Evolutionary conservation across 1,140 invertebrate genomes (phyloP).

Genomic region (Elysia chlorotica): DNA sequence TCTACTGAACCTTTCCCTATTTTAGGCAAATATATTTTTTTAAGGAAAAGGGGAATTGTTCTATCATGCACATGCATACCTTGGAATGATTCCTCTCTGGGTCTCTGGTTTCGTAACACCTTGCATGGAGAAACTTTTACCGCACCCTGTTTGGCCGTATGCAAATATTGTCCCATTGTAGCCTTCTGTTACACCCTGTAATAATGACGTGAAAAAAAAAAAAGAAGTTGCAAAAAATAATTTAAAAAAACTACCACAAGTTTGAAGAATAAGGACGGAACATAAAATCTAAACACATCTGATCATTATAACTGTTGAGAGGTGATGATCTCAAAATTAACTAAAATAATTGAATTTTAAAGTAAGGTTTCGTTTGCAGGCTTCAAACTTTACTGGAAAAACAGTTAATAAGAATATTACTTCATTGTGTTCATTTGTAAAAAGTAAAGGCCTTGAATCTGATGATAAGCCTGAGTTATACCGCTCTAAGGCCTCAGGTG

Average conservation of each 20-base stretch:
- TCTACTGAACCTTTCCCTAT: no score
- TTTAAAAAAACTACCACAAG: not conserved
- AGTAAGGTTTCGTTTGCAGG: no score
- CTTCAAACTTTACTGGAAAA: no score
- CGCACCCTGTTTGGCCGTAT: conserved; percentile 68
- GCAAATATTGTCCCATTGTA: conserved; percentile 70
- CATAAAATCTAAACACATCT: not conserved
- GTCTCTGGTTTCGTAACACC: conserved; percentile 64
- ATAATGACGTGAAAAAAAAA: not conserved
- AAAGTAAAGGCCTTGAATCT: no score
- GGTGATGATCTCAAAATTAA: not conserved
- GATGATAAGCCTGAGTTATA: no score
- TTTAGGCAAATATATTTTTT: no score
- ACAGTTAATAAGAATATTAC: no score
- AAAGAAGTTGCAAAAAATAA: not conserved
- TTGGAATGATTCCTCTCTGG: conserved; percentile 81
- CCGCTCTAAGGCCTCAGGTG: no score
- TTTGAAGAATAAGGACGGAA: not conserved
- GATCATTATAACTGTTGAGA: not conserved
- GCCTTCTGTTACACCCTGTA: conserved; percentile 70
- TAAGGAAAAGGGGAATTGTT: no score
- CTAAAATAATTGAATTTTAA: not conserved
- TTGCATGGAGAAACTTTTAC: conserved; percentile 71
- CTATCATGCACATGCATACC: no score
- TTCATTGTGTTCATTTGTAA: no score